A percentile compares a stretch with the other conserved stretches of the same genome.
These are phyloP conservation scores for Tetramorium alpestre DNA, from an alignment of 1,140 invertebrate species.

Conservation along the genomic window DNA sequence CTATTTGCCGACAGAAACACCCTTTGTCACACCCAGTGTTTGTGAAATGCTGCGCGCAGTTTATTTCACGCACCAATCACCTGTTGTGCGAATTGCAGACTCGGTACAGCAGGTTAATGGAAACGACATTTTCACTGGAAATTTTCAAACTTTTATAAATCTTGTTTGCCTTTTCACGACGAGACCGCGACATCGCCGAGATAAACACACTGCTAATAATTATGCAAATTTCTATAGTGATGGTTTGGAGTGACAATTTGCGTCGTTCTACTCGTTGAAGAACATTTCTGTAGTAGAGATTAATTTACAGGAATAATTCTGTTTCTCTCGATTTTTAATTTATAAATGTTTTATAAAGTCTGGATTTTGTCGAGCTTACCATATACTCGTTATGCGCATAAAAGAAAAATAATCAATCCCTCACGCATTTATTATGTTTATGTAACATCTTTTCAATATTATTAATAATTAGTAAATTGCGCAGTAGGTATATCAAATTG, in stretches of 20 bases:
- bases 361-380: background rate
- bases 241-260: background rate
- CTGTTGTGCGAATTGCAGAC: background rate
- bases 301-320: background rate
- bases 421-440: background rate
- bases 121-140: conserved; percentile 33
- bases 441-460: conserved; percentile 29
- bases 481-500: too few relatives aligned
- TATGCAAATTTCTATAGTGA: conserved; percentile 13
- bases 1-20: conserved; percentile 27
- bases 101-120: background rate
- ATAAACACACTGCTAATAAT: conserved; percentile 35
- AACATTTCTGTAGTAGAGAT: background rate
- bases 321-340: conserved; percentile 18
- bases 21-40: background rate
- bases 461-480: too few relatives aligned
- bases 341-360: conserved; percentile 13
- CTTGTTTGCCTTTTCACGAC: conserved; percentile 14
- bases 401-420: conserved; percentile 20
- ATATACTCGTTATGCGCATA: conserved; percentile 4
- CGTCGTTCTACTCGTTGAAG: background rate
- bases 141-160: conserved; percentile 42
- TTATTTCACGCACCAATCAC: conserved; percentile 33
- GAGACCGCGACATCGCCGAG: background rate
- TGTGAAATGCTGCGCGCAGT: conserved; percentile 8